Conservation (phyloP, 2,888 invertebrate genomes). For the Cheiracanthium punctorium region DNA sequence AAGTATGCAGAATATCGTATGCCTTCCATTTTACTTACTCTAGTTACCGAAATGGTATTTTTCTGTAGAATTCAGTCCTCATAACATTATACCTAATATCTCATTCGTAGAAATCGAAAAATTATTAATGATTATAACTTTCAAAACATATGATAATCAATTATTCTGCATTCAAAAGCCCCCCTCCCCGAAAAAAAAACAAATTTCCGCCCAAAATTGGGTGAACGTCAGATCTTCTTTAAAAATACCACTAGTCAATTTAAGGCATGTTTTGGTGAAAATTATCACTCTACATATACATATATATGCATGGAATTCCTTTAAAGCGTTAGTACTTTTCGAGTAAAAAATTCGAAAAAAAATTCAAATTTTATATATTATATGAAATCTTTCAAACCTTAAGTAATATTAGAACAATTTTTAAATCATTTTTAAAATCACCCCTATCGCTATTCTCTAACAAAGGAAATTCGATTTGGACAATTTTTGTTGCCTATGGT, state of each 20-base stretch:
- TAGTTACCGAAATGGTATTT: conserved; percentile 55
- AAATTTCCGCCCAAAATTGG: conserved; percentile 25
- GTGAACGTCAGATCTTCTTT: conserved; percentile 36
- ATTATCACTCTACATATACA: conserved; percentile 24
- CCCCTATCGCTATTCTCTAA: neutral
- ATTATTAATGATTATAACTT: conserved; percentile 51
- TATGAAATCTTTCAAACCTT: conserved; percentile 25
- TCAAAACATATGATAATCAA: conserved; percentile 26
- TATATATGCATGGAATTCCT: conserved; percentile 55
- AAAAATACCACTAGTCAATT: conserved; percentile 56
- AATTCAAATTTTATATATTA: conserved; percentile 21
- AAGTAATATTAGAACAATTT: conserved; percentile 45
- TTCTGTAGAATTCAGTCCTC: conserved; percentile 58
- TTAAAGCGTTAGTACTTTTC: conserved; percentile 47
- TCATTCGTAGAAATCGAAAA: conserved; percentile 52
- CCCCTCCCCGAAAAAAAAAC: conserved; percentile 37
- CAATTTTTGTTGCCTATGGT: neutral
- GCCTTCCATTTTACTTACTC: conserved; percentile 69
- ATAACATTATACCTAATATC: conserved; percentile 41
- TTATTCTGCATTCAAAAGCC: conserved; percentile 55
- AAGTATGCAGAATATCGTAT: conserved; percentile 69
- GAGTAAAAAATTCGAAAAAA: conserved; percentile 36
- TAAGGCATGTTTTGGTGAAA: conserved; percentile 39
- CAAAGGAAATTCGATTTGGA: neutral
- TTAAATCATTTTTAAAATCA: conserved; percentile 36